Base-by-base conservation (phyloP, 2,888 invertebrate genomes). In the Cancer borealis region DNA sequence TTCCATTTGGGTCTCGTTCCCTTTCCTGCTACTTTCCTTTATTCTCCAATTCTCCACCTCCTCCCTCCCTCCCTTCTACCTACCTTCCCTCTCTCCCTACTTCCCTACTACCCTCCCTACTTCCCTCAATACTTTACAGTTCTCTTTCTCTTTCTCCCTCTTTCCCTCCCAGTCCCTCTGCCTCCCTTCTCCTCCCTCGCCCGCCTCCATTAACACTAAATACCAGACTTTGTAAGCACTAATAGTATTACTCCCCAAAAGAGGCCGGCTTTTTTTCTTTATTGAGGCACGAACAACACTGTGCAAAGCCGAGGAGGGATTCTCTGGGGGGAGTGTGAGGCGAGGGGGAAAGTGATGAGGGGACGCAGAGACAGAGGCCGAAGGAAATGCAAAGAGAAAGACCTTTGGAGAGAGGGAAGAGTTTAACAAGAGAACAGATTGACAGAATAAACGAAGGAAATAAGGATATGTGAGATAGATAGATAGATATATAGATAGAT, bases 251-350 rank as follows among this genome's bases (percentile, higher is more conserved):
- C 79, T 79, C 14, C 30, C 26, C 26, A 79, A 79, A 79, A 79
- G 79, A 79, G 79, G 30, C 79, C 26, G 79, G 21, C 30, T 26
- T 79, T 79, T 79, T 79, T 79, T 79, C 79, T 79, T 79, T 79
- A 79, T 79, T 79, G 79, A 79, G 79, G 79, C 79, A 79, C 79
- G 79, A 79, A 79, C 79, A 79, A 79, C 79, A 79, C 30, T 79
- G 79, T 79, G 79, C 79, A 79, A 79, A 79, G 26, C 79, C 79
- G 79, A 79, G 30, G 79, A 30, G 79, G 79, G 10, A 3, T 21
- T 66, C n/a, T 66, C 66, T 66, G n/a, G 87, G 45, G 87, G 17
- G 39, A 30, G 17, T 8, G 45, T 5, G 39, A n/a, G 88, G n/a
- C 21, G 3, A 30, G 26, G 90, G 54, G 14, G 47, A 14, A 1